phyloP scores from a whole-genome alignment of 2,113 vertebrate species.

The Opisthocomus hoazin region DNA sequence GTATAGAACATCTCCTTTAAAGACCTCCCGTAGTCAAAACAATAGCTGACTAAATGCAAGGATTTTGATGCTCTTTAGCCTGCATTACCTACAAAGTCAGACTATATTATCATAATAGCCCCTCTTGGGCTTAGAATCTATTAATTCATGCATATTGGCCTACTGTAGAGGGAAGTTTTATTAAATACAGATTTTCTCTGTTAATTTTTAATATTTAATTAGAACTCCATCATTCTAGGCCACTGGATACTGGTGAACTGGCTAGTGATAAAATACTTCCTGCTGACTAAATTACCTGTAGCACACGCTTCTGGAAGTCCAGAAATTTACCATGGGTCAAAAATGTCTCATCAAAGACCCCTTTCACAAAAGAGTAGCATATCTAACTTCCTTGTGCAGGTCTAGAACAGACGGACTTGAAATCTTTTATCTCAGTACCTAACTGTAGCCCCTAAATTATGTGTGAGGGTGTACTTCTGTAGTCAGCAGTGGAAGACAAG shows the following conservation, averaged over 20 bases:
- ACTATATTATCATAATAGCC: neutral
- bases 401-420: neutral
- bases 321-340: neutral
- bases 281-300: neutral
- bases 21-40: neutral
- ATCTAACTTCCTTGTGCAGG: neutral
- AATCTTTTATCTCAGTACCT: neutral
- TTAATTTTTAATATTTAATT: conserved; percentile 14
- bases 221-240: neutral
- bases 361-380: neutral
- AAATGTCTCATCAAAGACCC: neutral
- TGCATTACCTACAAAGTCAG: neutral
- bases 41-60: neutral
- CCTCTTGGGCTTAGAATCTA: neutral
- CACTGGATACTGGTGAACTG: neutral
- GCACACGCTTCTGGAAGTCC: neutral
- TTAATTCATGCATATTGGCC: neutral
- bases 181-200: neutral
- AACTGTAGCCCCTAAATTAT: neutral
- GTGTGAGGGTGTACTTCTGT: neutral
- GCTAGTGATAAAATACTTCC: neutral
- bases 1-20: neutral
- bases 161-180: neutral
- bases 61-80: neutral
- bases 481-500: neutral